Base-by-base conservation (phyloP, 1,140 invertebrate species). In the Eulimnadia texana region DNA sequence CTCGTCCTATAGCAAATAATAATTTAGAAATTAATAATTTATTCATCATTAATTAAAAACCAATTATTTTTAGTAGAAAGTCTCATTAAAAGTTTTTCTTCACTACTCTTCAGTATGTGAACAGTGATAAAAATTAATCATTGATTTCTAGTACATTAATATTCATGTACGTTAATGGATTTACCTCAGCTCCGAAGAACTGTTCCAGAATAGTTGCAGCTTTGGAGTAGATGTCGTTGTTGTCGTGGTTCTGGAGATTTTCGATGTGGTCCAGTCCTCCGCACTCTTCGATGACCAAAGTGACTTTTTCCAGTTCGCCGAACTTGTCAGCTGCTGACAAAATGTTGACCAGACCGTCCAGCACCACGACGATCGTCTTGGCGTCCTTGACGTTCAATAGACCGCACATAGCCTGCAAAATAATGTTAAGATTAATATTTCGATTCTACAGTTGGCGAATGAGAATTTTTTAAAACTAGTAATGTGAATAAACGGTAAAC, bases 141-240 rank as follows among this genome's bases (percentile, higher is more conserved):
- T 50, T 28, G 24, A 19, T 23, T 13, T 19, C 22, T 50, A 50
- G 9, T 10, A 20, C 16, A 42, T 16, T 20, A 3, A 20, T 11
- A 20, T 3, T 24, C 2, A 60, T 19, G 16, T 1, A 51, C 3
- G 1, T 6, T 22, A 24, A 2, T 19, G 19, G 2, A 52, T 23
- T 61, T 63, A 68, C 74, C 61, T 76, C 80, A 19, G 76, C 79
- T 56, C 77, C 77, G 70, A 94, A 96, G 73, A 82, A 96, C 0
- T 76, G 80, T 67, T 95, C 91, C 63, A 96, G 83, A 58, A 96
- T 84, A 58, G 78, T 74, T 59, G 83, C 80, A 6, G 85, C 82
- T 71, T 91, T 84, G 68, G 86, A 83, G 74, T 95, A 96, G 52
- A 97, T 82, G 69, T 85, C 77, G 66, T 82, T 79, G 73, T 86